Evolutionary conservation across 1,140 invertebrate genomes (phyloP), one percentile per base, ranked within the genome.

Genomic region (Venturia canescens): DNA sequence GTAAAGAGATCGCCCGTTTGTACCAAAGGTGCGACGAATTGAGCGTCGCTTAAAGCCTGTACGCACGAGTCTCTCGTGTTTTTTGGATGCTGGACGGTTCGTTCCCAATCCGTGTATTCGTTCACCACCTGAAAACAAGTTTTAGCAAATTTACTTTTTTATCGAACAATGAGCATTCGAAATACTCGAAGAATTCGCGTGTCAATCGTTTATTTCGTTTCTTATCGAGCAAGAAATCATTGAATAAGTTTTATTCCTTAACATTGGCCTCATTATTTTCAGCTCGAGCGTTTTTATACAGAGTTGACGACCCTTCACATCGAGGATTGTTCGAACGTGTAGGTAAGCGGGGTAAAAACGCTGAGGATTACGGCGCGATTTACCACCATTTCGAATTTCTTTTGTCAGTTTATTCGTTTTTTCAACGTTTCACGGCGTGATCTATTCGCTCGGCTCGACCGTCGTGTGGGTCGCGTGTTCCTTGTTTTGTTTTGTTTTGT

Each of bases 91-190:
- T 97, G 95, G 1, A 96, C 96, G 1, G 97, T 97, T 89, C 96
- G 93, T 88, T 98, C 97, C 98, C 98, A 99, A 89, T 99, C 97
- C 13, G 97, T 98, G 88, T 99, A 99, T 86, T 99, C 98, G 88
- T 99, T 99, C 50, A 98, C 96, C 27, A 98, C 92, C 93, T 93
- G 80, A 3, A 80, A 44, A 44, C 13, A 44, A 72, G 38, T 16
- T 53, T 72, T n/a, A 60, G 34, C 21, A 57, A 57, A 57, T 57
- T 21, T n/a, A 4, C 9, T n/a, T 57, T 57, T 53, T 53, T 5
- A 13, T 53, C 15, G 50, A n/a, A 57, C n/a, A 44, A 1, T 44
- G 1, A 44, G 13, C 7, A 44, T 44, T 44, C 38, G 38, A 11
- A 11, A 4, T 9, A 13, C 13, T 44, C 38, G 38, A 44, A 44